Evolutionary conservation across 2,113 vertebrate species (phyloP).

Genomic region (Nothobranchius furzeri): DNA sequence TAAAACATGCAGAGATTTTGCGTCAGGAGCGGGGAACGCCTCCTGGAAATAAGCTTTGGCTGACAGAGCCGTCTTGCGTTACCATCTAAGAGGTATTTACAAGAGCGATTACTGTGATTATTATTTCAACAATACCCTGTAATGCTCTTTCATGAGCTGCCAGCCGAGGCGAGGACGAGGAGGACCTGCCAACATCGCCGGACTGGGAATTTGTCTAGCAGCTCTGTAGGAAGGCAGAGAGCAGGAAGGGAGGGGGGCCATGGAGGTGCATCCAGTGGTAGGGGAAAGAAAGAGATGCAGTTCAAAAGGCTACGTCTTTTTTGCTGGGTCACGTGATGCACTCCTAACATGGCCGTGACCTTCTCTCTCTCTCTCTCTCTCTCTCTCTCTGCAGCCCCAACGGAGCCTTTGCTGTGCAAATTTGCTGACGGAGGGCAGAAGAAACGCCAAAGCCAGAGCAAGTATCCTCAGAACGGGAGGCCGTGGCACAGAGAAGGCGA

Average conservation of each 20-base stretch:
- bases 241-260: conserved; percentile 24
- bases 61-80: conserved; percentile 65
- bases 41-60: conserved; percentile 66
- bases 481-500: conserved; percentile 97
- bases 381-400: conserved; percentile 87
- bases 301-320: conserved; percentile 78
- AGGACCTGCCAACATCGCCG: conserved; percentile 74
- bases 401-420: conserved; percentile 97
- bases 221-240: conserved; percentile 66
- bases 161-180: conserved; percentile 73
- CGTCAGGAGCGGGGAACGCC: conserved; percentile 49
- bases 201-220: conserved; percentile 77
- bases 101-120: conserved; percentile 81
- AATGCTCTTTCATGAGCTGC: conserved; percentile 83
- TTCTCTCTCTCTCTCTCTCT: conserved; percentile 27
- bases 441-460: conserved; percentile 97
- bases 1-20: conserved; percentile 57
- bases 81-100: conserved; percentile 79
- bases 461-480: conserved; percentile 96
- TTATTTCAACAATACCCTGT: conserved; percentile 85
- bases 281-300: conserved; percentile 43
- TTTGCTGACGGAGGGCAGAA: conserved; percentile 98
- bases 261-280: conserved; percentile 38
- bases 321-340: conserved; percentile 71
- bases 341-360: conserved; percentile 42